Percentiles rank a stretch among this genome's conserved stretches.
phyloP scores from a whole-genome alignment of 2,888 invertebrate species.

The Norana najaformis region DNA sequence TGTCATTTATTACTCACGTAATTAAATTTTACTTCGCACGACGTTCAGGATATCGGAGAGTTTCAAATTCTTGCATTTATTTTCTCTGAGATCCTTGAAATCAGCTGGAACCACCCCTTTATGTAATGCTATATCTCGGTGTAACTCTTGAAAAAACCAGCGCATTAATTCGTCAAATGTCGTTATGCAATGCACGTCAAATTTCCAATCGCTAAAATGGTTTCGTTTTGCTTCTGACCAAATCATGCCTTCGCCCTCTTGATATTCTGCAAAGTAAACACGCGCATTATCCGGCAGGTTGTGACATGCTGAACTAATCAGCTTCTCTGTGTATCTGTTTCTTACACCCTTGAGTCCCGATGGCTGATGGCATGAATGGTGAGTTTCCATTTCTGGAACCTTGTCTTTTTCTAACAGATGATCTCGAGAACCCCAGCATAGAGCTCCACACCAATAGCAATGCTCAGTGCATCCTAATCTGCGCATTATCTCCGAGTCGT shows the following conservation, averaged over 20 bases:
- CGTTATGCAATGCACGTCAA: not conserved
- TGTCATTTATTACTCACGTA: no score
- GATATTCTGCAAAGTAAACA: not conserved
- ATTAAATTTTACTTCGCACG: not conserved
- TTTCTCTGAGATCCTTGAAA: not conserved
- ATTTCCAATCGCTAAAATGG: not conserved
- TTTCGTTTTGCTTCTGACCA: not conserved
- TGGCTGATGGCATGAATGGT: conserved; percentile 17
- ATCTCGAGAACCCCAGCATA: not conserved
- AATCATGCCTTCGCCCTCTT: not conserved
- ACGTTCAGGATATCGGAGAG: not conserved
- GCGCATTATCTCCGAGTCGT: not conserved
- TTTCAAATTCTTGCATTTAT: not conserved
- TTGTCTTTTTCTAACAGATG: not conserved
- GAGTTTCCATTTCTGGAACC: not conserved
- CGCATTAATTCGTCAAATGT: conserved; percentile 8
- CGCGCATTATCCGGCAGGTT: not conserved
- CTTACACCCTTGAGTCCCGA: not conserved
- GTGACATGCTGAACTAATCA: not conserved
- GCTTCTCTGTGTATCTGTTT: not conserved
- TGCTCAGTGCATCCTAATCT: not conserved
- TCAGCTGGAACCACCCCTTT: not conserved
- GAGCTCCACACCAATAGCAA: not conserved
- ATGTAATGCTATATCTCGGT: not conserved
- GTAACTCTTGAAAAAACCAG: not conserved